Evolutionary conservation across 1,140 invertebrate species (phyloP).

Genomic region (Nephila pilipes): DNA sequence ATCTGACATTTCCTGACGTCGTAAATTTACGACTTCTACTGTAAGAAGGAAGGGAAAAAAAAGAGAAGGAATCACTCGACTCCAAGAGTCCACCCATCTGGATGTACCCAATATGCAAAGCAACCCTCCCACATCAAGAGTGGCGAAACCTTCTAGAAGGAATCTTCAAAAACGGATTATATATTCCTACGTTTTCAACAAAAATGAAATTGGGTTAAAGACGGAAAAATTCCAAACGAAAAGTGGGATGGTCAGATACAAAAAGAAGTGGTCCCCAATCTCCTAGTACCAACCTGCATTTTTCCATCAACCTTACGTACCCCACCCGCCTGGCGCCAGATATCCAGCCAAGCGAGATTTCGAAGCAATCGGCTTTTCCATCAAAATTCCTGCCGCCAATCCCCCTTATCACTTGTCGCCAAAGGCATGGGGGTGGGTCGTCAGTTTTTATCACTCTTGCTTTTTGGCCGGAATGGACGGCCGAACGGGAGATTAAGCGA

Average conservation of each 20-base stretch:
- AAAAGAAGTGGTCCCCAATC: neutral
- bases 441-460: constrained; percentile 35
- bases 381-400: constrained; percentile 55
- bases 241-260: neutral
- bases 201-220: constrained; percentile 32
- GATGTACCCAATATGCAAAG: neutral
- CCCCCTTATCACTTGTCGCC: constrained; percentile 61
- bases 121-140: neutral
- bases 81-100: neutral
- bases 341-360: constrained; percentile 67
- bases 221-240: constrained; percentile 19
- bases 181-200: neutral
- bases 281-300: constrained; percentile 12
- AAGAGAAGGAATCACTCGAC: neutral
- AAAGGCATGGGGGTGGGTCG: constrained; percentile 3
- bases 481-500: constrained; percentile 44
- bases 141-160: neutral
- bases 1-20: neutral
- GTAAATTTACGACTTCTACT: neutral
- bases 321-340: constrained; percentile 47
- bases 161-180: constrained; percentile 23
- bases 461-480: constrained; percentile 24
- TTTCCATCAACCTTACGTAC: neutral
- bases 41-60: neutral
- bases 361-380: constrained; percentile 67